Evolutionary conservation across 2,888 invertebrate species (phyloP).

Genomic region (Emesis furor): DNA sequence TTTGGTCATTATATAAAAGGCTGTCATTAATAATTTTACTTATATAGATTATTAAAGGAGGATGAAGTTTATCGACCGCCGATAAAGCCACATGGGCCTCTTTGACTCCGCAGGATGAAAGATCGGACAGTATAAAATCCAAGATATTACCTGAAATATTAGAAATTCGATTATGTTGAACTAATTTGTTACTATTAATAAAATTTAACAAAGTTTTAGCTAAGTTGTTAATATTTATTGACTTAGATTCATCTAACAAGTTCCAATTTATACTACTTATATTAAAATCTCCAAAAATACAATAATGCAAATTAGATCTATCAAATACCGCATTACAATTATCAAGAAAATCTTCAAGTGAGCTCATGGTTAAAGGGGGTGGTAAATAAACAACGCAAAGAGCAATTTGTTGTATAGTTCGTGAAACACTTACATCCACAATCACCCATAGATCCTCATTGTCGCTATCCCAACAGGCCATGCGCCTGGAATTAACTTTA

Average conservation of each 20-base stretch:
- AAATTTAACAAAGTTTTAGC: neutral
- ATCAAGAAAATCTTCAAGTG: slow-evolving; percentile 25
- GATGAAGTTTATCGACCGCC: no score
- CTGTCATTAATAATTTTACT: no score
- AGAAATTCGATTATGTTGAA: neutral
- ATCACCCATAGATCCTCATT: slow-evolving; percentile 51
- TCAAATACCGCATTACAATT: slow-evolving; percentile 28
- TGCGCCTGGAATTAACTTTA: slow-evolving; percentile 6
- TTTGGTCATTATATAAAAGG: no score
- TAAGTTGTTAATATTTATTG: neutral
- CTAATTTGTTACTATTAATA: neutral
- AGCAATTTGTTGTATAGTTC: neutral
- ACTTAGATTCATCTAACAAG: neutral
- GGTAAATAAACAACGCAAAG: neutral
- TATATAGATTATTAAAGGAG: no score
- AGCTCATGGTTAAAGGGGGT: neutral
- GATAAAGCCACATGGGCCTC: no score
- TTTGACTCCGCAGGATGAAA: no score
- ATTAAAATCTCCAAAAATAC: slow-evolving; percentile 12
- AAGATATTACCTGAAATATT: neutral
- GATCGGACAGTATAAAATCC: no score
- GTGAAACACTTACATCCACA: neutral
- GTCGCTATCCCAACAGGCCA: slow-evolving; percentile 4
- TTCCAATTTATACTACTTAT: slow-evolving; percentile 30
- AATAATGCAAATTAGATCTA: neutral